Conservation (phyloP, 2,888 invertebrate species). For the Nemurella pictetii region DNA sequence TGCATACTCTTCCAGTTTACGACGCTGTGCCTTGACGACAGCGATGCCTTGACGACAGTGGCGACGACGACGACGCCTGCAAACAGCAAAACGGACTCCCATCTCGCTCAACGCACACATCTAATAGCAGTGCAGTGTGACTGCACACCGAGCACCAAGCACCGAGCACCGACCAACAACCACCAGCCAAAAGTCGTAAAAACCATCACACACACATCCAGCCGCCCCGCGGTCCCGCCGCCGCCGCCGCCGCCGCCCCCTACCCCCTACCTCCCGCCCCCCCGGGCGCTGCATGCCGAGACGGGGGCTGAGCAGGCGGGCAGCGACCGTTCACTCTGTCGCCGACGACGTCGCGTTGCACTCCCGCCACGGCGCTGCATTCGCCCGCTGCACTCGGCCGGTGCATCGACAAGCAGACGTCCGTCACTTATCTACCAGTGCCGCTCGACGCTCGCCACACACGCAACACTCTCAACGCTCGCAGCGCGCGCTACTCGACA, state of each 20-base stretch:
- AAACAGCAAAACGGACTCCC: too few relatives aligned
- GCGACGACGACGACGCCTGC: too few relatives aligned
- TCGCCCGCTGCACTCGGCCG: background rate
- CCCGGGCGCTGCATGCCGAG: background rate
- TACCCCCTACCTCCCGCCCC: background rate
- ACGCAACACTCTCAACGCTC: background rate
- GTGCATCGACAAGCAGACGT: slow-evolving; percentile 3
- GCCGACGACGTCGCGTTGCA: background rate
- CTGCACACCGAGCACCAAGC: too few relatives aligned
- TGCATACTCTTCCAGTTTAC: too few relatives aligned
- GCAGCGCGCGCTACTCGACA: background rate
- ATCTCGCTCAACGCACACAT: too few relatives aligned
- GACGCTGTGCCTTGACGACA: too few relatives aligned
- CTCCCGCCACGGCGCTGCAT: background rate
- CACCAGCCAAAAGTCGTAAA: slow-evolving; percentile 40
- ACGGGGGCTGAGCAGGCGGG: background rate
- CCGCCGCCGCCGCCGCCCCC: background rate
- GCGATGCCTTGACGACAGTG: too few relatives aligned
- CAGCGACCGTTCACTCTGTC: background rate
- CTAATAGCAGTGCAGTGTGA: too few relatives aligned
- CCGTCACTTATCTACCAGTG: background rate
- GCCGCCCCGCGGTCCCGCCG: slow-evolving; percentile 5
- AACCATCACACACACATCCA: too few relatives aligned
- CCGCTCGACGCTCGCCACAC: background rate
- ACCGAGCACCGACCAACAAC: slow-evolving; percentile 32